Conservation (phyloP, 2,113 vertebrate genomes). For the Amblyornis subalaris region DNA sequence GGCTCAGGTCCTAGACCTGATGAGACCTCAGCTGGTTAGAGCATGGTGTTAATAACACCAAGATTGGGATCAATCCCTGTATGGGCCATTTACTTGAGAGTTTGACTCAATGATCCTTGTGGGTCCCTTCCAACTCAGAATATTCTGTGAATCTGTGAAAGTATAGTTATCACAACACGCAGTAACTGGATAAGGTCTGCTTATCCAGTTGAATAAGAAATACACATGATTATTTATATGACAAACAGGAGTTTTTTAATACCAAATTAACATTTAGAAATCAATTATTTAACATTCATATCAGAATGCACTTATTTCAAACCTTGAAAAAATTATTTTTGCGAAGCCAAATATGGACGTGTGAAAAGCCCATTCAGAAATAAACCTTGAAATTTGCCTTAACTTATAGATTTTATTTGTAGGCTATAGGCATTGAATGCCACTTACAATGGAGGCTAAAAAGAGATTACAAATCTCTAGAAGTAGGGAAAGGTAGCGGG, state of each 20-base stretch:
- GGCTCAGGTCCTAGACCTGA: not conserved
- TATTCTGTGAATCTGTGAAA: not conserved
- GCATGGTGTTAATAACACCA: not conserved
- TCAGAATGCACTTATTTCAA: not conserved
- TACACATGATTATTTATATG: not conserved
- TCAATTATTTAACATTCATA: not conserved
- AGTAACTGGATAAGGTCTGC: not conserved
- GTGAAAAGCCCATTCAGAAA: rapidly evolving
- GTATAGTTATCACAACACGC: not conserved
- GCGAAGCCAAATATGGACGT: not conserved
- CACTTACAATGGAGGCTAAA: not conserved
- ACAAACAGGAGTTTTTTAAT: not conserved
- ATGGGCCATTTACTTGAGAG: not conserved
- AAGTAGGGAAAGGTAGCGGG: not conserved
- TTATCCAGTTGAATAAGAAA: not conserved
- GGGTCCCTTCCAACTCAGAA: not conserved
- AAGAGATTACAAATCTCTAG: not conserved
- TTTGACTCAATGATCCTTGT: not conserved
- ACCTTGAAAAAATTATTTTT: not conserved
- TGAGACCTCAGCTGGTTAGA: not conserved
- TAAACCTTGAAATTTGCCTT: not conserved
- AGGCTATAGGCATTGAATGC: not conserved
- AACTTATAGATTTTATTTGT: not conserved
- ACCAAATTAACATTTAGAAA: not conserved
- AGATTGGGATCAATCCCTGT: not conserved